Evolutionary conservation across 2,113 vertebrate species (phyloP), one percentile per base, ranked within the genome.

Genomic region (Ramphastos sulfuratus): DNA sequence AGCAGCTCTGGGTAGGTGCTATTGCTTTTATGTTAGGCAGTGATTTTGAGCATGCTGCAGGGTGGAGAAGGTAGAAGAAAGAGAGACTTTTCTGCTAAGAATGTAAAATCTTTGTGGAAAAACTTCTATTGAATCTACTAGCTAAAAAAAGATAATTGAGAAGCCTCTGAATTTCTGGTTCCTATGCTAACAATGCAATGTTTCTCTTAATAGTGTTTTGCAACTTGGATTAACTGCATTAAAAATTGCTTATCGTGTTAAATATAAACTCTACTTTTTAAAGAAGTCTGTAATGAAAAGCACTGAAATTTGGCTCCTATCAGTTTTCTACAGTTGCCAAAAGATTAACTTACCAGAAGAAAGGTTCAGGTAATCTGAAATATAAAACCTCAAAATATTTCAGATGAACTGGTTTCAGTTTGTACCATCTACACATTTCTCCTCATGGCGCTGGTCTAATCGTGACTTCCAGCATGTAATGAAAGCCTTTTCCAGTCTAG

Each of bases 371-470:
- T 54, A 37, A 27, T 55, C 6, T 2, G 39, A 80, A 48, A 25
- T 39, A 19, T 4, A 21, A 82, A 82, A 20, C 12, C 12, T 77
- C 14, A 54, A 8, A 61, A 12, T 50, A 35, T 9, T 48, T 4
- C 5, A 69, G 63, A 30, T 56, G 33, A 85, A 39, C 20, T 73
- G 56, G 17, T 61, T 59, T 70, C 19, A 27, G 18, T 30, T 10
- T 61, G 37, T 25, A n/a, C 35, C 19, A n/a, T 70, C 28, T 73
- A 10, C 27, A 46, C 28, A 7, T 33, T 17, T 58, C 4, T 2
- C 56, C 19, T 69, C 2, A 0, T 44, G 50, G n/a, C 0, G 0
- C 64, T 1, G 1, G 18, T 65, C 11, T 76, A 31, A 27, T 19
- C 24, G n/a, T 66, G 59, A 30, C 72, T 63, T 92, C 71, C 65